Evolutionary conservation across 2,113 vertebrate species (phyloP), one percentile per base, ranked within the genome.

Genomic region (Sclerurus mexicanus): DNA sequence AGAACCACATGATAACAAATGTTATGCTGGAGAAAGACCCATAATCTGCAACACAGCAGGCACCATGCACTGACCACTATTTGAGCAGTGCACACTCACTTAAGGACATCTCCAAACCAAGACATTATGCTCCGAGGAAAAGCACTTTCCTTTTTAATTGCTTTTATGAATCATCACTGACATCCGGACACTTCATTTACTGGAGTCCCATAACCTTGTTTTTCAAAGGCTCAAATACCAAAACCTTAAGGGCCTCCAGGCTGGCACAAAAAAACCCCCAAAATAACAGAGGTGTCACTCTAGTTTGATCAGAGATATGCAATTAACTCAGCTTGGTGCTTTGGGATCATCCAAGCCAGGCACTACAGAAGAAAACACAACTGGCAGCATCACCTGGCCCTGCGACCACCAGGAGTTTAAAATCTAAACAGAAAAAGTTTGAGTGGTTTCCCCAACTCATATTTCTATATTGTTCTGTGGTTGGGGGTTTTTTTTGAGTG

Each of bases 141-240:
- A 92, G 73, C 74, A 87, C 87, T 96, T 97, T 94, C 95, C 88
- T 68, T 81, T 95, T 86, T 80, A 93, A 95, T 95, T 87, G 94
- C 85, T 95, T 97, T 97, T 91, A 84, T 95, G 93, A 97, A 96
- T 96, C 93, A 87, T 39, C 88, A 47, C 56, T 58, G 24, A 53
- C 75, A 95, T 75, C 87, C 64, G 12, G 83, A 55, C 79, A 56
- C 80, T 89, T 91, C 83, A 91, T 89, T 96, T 95, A 75, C 66
- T 90, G 77, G 82, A 83, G 47, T 85, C 73, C 92, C 94, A 52
- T 75, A 89, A 74, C 46, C 31, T 40, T 83, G 49, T 62, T 83
- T 60, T 82, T 62, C 81, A 93, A 87, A 77, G 62, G 59, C 47
- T 77, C 50, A 22, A 20, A 93, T 68, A 89, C 73, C 87, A 72